Conservation (phyloP, 2,888 invertebrate genomes). For the Agrypnus murinus region DNA sequence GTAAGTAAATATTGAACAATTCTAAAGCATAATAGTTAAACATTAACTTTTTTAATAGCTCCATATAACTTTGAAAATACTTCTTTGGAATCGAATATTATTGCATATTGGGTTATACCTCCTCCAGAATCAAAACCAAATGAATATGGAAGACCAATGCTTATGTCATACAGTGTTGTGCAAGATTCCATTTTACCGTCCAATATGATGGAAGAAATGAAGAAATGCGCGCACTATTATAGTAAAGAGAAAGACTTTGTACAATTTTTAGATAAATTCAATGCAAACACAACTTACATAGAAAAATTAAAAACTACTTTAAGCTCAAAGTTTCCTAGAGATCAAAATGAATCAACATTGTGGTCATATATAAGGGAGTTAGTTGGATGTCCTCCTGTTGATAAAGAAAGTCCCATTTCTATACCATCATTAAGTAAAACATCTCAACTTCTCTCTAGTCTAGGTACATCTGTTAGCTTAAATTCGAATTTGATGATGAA, state of each 20-base stretch:
- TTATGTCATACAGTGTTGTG: constrained; percentile 88
- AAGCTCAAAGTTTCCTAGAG: constrained; percentile 87
- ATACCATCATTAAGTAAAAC: constrained; percentile 72
- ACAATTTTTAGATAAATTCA: constrained; percentile 80
- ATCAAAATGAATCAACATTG: constrained; percentile 83
- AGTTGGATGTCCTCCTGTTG: constrained; percentile 83
- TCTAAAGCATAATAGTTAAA: too few species aligned
- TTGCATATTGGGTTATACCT: constrained; percentile 96
- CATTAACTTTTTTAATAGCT: constrained; percentile 76
- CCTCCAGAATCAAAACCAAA: constrained; percentile 94
- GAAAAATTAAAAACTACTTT: constrained; percentile 90
- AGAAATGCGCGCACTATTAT: constrained; percentile 90
- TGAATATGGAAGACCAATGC: constrained; percentile 94
- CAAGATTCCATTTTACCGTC: constrained; percentile 88
- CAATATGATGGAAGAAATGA: constrained; percentile 90
- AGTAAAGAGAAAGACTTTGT: constrained; percentile 80
- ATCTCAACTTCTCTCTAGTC: constrained; percentile 63
- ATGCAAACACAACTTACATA: constrained; percentile 82
- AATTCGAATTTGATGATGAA: constrained; percentile 78
- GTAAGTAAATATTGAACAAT: too few species aligned
- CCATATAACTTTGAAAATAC: constrained; percentile 88
- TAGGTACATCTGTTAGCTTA: constrained; percentile 69
- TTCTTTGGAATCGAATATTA: constrained; percentile 87
- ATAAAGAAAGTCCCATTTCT: constrained; percentile 77
- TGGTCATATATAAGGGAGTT: constrained; percentile 88